A percentile compares a stretch with the other conserved stretches of the same genome.
Evolutionary conservation across 1,140 invertebrate genomes (phyloP).

Genomic region (Tetramorium simillimum): DNA sequence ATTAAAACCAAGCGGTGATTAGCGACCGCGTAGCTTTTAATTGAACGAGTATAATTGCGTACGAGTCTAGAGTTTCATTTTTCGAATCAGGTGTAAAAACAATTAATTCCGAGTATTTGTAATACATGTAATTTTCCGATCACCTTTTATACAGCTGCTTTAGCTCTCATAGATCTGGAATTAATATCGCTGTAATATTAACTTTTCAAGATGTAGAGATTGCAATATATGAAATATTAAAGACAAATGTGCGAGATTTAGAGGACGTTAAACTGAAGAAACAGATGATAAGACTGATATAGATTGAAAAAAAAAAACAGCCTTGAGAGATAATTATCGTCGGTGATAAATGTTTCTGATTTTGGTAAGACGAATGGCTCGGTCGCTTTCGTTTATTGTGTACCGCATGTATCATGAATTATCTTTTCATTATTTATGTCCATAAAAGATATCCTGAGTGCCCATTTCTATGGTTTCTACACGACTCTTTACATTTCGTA

Average conservation of each 20-base stretch:
- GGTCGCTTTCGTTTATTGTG: background rate
- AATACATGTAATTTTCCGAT: background rate
- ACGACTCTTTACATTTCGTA: background rate
- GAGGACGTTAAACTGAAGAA: background rate
- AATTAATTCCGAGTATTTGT: background rate
- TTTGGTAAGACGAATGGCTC: background rate
- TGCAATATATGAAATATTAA: background rate
- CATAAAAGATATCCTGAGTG: background rate
- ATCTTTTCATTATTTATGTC: constrained; percentile 25
- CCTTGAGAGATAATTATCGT: constrained; percentile 11
- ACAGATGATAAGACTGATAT: background rate
- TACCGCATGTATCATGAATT: background rate
- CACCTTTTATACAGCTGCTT: background rate
- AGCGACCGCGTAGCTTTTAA: constrained; percentile 29
- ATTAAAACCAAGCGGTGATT: constrained; percentile 16
- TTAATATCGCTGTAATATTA: background rate
- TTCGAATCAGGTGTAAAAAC: background rate
- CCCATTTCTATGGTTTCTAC: background rate
- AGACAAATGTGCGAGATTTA: background rate
- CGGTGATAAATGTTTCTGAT: constrained; percentile 1
- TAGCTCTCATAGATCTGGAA: background rate
- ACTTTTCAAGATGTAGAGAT: background rate
- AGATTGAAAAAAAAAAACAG: constrained; percentile 2
- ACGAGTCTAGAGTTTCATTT: background rate
- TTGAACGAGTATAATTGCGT: background rate